Evolutionary conservation across 2,888 invertebrate genomes (phyloP).

Genomic region (Azorinus chamasolen): DNA sequence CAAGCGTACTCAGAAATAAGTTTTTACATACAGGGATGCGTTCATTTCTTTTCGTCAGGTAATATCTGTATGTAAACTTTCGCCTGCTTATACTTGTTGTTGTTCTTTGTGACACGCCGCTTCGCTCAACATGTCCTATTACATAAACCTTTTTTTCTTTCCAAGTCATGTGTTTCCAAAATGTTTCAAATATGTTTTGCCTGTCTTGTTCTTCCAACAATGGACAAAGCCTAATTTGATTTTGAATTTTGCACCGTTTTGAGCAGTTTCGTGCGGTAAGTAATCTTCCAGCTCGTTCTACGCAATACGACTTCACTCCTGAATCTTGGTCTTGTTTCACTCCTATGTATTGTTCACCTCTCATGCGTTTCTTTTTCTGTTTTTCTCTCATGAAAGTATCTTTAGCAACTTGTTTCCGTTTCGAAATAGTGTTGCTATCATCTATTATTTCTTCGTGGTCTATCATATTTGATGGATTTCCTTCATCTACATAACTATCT

Average conservation of each 20-base stretch:
- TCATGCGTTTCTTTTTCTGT: no score
- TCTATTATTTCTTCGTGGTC: constrained; percentile 29
- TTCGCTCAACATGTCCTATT: constrained; percentile 5
- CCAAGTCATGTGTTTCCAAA: constrained; percentile 18
- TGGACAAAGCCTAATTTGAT: no score
- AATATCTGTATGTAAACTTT: constrained; percentile 15
- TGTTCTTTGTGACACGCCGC: constrained; percentile 1
- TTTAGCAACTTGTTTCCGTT: no score
- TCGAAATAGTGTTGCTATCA: neutral
- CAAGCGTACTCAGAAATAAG: constrained; percentile 62
- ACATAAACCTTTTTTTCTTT: constrained; percentile 21
- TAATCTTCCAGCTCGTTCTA: no score
- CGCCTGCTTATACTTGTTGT: constrained; percentile 20
- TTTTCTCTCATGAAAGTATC: no score
- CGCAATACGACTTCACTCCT: no score
- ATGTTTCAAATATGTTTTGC: no score
- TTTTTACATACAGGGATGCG: constrained; percentile 54
- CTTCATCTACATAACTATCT: neutral
- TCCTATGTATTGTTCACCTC: no score
- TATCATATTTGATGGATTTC: neutral
- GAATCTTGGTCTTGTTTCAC: no score
- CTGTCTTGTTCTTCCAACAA: neutral
- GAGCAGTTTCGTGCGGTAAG: constrained; percentile 25
- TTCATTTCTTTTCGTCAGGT: constrained; percentile 26
- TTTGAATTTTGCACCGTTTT: constrained; percentile 11